phyloP scores from a whole-genome alignment of 2,113 vertebrate genomes.

The Ploceus nigricollis region DNA sequence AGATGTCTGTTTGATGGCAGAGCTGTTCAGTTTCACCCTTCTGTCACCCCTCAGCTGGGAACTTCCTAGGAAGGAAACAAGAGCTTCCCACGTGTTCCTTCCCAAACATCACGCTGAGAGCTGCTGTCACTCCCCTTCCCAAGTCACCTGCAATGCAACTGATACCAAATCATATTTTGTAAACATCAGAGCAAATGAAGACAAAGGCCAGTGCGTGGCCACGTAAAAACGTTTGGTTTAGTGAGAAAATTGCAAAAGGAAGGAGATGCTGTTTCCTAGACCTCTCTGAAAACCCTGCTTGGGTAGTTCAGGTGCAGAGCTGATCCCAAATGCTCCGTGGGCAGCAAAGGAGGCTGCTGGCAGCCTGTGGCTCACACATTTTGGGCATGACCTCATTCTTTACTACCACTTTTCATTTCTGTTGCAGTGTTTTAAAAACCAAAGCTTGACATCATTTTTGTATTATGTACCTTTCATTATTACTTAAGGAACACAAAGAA shows the following conservation, averaged over 20 bases:
- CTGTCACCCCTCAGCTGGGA: background rate
- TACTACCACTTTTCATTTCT: conserved; percentile 34
- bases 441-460: background rate
- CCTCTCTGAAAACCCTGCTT: background rate
- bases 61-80: background rate
- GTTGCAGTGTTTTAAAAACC: background rate
- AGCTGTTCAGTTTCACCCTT: background rate
- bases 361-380: conserved; percentile 43
- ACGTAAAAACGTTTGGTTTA: background rate
- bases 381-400: conserved; percentile 44
- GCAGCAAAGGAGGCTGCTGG: conserved; percentile 38
- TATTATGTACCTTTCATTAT: background rate
- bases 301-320: background rate
- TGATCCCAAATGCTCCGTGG: conserved; percentile 19
- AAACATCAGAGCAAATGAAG: background rate
- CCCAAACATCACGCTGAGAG: background rate
- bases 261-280: background rate
- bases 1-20: background rate
- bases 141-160: background rate
- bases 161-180: background rate
- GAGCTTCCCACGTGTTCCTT: background rate
- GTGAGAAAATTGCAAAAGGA: background rate
- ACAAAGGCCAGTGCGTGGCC: background rate
- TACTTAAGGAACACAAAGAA: background rate
- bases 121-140: background rate